Evolutionary conservation across 1,140 invertebrate genomes (phyloP), one percentile per base, ranked within the genome.

Genomic region (Venturia canescens): DNA sequence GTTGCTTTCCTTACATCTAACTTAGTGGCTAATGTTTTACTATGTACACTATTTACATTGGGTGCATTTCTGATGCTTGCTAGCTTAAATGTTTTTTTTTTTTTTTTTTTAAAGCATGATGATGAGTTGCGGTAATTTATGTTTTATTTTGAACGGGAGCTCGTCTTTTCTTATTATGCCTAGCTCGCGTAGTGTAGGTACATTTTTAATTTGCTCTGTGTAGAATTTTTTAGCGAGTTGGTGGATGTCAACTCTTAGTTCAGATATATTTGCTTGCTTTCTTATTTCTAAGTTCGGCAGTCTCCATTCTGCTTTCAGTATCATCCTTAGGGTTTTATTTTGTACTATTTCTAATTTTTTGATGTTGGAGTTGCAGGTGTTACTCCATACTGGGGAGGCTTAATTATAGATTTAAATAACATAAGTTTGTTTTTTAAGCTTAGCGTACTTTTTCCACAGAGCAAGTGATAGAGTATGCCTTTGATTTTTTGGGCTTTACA

Each of bases 391-490:
- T 15, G 70, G 70, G 16, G 70, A 48, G 57, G 57, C 11, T 60
- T 60, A 9, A 60, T 60, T 9, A 60, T 60, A 21, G 57, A 16
- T 60, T 60, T 60, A 21, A 23, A 60, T 60, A 60, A 21, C 3
- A 78, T 63, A 29, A 75, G 11, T 74, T 83, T 80, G 31, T 80
- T 80, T 78, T 83, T 81, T 13, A 34, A 66, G 11, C 34, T 66
- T n/a, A 84, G 23, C 38, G 63, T 27, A n/a, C 80, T 82, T 34
- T 78, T 84, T 48, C 44, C 80, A 29, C 66, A 78, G 3, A 84
- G 80, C 7, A 84, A 21, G 21, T 57, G 27, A 53, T 82, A 79
- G 34, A 84, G 16, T 0, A 75, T 18, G 7, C 69, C 67, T 53
- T 63, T 78, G 0, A 82, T 71, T 26, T n/a, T 44, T n/a, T 78